Conservation (phyloP, 2,113 vertebrate genomes). For the Desmodus rotundus region DNA sequence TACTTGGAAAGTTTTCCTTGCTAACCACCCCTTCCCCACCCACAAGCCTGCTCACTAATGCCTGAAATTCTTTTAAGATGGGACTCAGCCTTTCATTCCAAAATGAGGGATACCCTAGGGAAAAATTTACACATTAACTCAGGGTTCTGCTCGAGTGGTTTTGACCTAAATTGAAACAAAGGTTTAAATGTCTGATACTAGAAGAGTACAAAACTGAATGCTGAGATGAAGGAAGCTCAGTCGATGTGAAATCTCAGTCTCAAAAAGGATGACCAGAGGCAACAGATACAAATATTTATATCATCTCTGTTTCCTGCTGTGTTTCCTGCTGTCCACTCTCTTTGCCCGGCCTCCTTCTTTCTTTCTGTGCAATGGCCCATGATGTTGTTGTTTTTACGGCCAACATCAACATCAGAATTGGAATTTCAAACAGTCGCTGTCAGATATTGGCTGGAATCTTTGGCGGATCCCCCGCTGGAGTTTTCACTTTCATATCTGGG, state of each 20-base stretch:
- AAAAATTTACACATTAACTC: slow-evolving; percentile 58
- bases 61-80: slow-evolving; percentile 31
- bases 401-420: slow-evolving; percentile 29
- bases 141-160: slow-evolving; percentile 54
- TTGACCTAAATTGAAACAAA: slow-evolving; percentile 63
- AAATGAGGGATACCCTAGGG: slow-evolving; percentile 48
- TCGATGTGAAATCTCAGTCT: not conserved
- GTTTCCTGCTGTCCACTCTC: not conserved
- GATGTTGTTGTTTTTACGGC: not conserved
- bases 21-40: not conserved
- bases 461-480: not conserved
- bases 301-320: not conserved
- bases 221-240: not conserved
- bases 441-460: slow-evolving; percentile 5
- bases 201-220: not conserved
- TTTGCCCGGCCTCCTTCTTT: not conserved
- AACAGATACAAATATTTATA: not conserved
- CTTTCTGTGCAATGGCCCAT: slow-evolving; percentile 8
- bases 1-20: not conserved
- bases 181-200: slow-evolving; percentile 52
- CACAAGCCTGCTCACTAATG: not conserved
- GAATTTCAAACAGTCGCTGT: slow-evolving; percentile 30
- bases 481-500: not conserved
- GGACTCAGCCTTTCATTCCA: slow-evolving; percentile 39
- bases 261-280: not conserved